Conservation (phyloP, 2,797 vertebrate genomes). For the Artibeus jamaicensis region DNA sequence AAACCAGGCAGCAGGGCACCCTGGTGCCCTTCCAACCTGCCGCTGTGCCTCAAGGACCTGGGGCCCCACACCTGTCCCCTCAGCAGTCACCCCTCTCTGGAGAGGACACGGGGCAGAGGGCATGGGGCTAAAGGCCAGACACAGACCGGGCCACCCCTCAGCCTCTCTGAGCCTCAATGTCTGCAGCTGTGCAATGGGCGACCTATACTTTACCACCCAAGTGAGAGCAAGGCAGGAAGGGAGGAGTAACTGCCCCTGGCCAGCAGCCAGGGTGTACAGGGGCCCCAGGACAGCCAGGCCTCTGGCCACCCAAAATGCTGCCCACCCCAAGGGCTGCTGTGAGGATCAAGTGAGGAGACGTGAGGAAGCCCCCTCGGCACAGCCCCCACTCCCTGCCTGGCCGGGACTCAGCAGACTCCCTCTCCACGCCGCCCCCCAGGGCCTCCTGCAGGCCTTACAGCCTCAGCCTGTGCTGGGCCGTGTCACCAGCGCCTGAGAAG, state of each 20-base stretch:
- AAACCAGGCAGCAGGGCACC: not conserved
- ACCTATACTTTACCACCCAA: accelerated
- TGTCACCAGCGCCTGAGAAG: not conserved
- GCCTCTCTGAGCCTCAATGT: not conserved
- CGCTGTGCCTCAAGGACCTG: too few relatives aligned
- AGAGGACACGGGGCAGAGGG: not conserved
- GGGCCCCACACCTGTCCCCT: not conserved
- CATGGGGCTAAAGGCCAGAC: not conserved
- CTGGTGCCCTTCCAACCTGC: not conserved
- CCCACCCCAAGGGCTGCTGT: not conserved
- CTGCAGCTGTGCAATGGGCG: not conserved
- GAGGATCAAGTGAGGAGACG: not conserved
- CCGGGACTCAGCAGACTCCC: too few relatives aligned
- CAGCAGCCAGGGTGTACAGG: not conserved
- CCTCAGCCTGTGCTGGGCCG: too few relatives aligned
- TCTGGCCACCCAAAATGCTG: not conserved
- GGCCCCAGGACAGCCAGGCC: too few relatives aligned
- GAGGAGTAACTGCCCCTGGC: not conserved
- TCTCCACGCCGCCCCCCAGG: not conserved
- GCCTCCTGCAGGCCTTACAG: not conserved
- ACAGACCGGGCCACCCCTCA: not conserved
- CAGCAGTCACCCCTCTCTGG: too few relatives aligned
- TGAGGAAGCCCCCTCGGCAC: accelerated
- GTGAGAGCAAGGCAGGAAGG: not conserved
- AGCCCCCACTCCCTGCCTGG: too few relatives aligned